phyloP scores from a whole-genome alignment of 1,140 invertebrate species.

The Drosophila ercepeae region DNA sequence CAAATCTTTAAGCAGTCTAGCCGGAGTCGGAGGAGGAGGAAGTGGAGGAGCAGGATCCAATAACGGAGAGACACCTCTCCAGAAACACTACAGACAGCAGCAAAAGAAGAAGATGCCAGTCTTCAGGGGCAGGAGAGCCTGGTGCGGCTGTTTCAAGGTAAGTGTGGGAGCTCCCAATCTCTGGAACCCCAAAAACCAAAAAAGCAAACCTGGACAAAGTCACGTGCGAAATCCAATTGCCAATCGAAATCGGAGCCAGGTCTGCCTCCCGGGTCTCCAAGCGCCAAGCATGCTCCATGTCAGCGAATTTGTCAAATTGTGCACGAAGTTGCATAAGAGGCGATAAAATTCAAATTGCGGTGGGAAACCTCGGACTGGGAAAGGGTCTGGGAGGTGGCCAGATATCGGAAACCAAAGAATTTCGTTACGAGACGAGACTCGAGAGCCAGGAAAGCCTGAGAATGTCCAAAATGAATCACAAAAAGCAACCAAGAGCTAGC shows the following conservation, averaged over 20 bases:
- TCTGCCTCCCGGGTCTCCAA: not conserved
- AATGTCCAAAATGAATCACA: too few relatives aligned
- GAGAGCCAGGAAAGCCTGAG: too few relatives aligned
- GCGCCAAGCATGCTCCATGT: conserved; percentile 9
- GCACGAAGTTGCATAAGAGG: conserved; percentile 59
- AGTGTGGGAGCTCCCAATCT: conserved; percentile 25
- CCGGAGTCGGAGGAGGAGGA: conserved; percentile 23
- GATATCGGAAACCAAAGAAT: not conserved
- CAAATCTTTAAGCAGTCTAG: conserved; percentile 27
- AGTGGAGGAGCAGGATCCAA: conserved; percentile 16
- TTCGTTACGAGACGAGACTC: too few relatives aligned
- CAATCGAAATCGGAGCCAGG: conserved; percentile 30
- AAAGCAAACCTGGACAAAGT: conserved; percentile 21
- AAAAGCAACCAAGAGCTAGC: too few relatives aligned
- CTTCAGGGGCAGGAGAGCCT: conserved; percentile 85
- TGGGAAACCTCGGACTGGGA: not conserved
- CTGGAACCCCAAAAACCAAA: not conserved
- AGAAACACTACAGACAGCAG: conserved; percentile 81
- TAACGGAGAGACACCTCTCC: conserved; percentile 71
- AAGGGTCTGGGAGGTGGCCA: not conserved
- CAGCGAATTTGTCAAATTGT: conserved; percentile 50
- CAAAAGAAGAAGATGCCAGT: conserved; percentile 85
- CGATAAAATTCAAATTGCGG: conserved; percentile 11
- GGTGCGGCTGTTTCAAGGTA: conserved; percentile 87
- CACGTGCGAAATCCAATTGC: conserved; percentile 48